Evolutionary conservation across 2,888 invertebrate species (phyloP), one percentile per base, ranked within the genome.

Genomic region (Xestia c-nigrum): DNA sequence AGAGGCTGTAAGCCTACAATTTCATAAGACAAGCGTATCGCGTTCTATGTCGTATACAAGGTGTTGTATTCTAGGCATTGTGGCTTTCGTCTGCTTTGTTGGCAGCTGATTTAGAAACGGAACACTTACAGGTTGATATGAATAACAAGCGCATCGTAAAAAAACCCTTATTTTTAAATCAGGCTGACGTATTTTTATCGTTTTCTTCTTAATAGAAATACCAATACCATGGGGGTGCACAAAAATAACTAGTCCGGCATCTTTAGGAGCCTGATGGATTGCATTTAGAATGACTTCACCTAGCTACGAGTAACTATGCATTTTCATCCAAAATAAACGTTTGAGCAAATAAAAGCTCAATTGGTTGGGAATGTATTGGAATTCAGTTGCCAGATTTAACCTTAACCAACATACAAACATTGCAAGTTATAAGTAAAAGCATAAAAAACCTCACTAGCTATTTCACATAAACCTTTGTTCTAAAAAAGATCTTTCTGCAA

Each of bases 1-100:
- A 72, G 74, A 81, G n/a, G 61, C 72, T 74, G 47, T 85, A 84
- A 86, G 81, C 88, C 74, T 73, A 80, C 74, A 61, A 84, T 86
- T 83, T 76, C 84, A 69, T 72, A 76, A 80, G 65, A 72, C 69
- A 67, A 46, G 47, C 40, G 59, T 72, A 16, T 63, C 76, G 31
- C 24, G 67, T 72, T 69, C 55, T 63, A 68, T 77, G 55, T 69
- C 12, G 46, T 78, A 67, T 72, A 77, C 14, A 65, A 65, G 65
- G 12, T 72, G 16, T 72, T 72, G 31, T 80, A 55, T 63, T 84
- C 38, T 59, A 50, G 43, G 31, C 84, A 55, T 63, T 84, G 46
- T 59, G 55, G 43, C 19, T 52, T 46, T 50, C 47, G 64, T 52
- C 14, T 47, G 57, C 31, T 72, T 31, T 64, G 52, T 24, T 71